Evolutionary conservation across 1,140 invertebrate species (phyloP).

Genomic region (Rhagoletis zephyria): DNA sequence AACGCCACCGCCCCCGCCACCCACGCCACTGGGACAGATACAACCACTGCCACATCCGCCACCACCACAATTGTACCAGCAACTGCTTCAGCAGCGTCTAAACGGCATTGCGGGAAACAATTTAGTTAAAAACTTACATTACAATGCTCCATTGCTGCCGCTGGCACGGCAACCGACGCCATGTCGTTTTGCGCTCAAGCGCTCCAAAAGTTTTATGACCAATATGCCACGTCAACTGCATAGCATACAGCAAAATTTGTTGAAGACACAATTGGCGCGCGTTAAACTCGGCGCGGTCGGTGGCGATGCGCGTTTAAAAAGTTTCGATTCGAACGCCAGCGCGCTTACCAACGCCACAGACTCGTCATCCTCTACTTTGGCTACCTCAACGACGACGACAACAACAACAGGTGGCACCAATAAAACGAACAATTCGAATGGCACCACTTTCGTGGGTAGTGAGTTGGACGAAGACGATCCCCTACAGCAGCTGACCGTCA

Average conservation of each 20-base stretch:
- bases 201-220: constrained; percentile 70
- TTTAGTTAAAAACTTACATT: not conserved
- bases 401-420: not conserved
- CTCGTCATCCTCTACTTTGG: not conserved
- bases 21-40: not conserved
- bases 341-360: constrained; percentile 42
- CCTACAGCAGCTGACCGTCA: constrained; percentile 64
- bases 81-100: constrained; percentile 18
- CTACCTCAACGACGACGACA: not conserved
- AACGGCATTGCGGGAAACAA: not conserved
- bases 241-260: constrained; percentile 63
- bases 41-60: constrained; percentile 35
- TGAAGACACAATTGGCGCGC: constrained; percentile 60
- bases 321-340: constrained; percentile 60
- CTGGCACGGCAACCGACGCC: constrained; percentile 56
- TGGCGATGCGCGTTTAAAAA: constrained; percentile 41
- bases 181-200: constrained; percentile 66
- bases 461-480: constrained; percentile 45
- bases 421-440: not conserved
- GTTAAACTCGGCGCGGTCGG: not conserved
- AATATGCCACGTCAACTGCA: constrained; percentile 63
- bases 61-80: not conserved
- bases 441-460: constrained; percentile 8
- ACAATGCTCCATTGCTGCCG: constrained; percentile 9
- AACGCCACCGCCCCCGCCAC: constrained; percentile 50